These are phyloP conservation scores for Clanis bilineata DNA, from an alignment of 2,888 invertebrate species.

Conservation along the genomic window DNA sequence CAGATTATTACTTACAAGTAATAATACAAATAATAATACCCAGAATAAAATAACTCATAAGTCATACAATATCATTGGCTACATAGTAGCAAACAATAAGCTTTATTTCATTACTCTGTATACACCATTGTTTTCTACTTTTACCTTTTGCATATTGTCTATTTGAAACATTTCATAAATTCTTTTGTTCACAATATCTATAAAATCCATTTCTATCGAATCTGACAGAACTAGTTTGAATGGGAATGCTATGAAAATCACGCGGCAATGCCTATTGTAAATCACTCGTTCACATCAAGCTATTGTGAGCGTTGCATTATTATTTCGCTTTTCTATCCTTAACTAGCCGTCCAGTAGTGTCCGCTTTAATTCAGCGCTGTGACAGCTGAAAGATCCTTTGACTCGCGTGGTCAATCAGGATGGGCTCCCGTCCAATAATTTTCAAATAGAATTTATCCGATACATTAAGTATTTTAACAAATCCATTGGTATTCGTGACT, in stretches of 20 bases:
- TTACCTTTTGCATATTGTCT: constrained; percentile 1
- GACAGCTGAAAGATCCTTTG: constrained; percentile 60
- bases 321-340: constrained; percentile 48
- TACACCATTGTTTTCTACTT: constrained; percentile 1
- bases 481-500: constrained; percentile 8
- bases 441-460: constrained; percentile 14
- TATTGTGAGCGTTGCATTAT: constrained; percentile 56
- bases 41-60: neutral
- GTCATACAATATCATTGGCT: neutral
- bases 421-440: constrained; percentile 14
- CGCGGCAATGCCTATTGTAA: constrained; percentile 49
- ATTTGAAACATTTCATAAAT: constrained; percentile 13
- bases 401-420: constrained; percentile 17
- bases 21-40: neutral
- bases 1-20: neutral
- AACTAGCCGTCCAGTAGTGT: constrained; percentile 40
- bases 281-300: constrained; percentile 50
- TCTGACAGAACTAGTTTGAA: constrained; percentile 2
- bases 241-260: constrained; percentile 12
- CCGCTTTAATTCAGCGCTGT: constrained; percentile 49
- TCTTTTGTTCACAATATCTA: constrained; percentile 15
- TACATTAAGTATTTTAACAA: constrained; percentile 9
- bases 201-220: constrained; percentile 12
- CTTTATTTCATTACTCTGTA: neutral
- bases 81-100: neutral